A percentile compares a stretch with the other conserved stretches of the same genome.
phyloP scores from a whole-genome alignment of 2,797 vertebrate genomes.

The Squalus acanthias region DNA sequence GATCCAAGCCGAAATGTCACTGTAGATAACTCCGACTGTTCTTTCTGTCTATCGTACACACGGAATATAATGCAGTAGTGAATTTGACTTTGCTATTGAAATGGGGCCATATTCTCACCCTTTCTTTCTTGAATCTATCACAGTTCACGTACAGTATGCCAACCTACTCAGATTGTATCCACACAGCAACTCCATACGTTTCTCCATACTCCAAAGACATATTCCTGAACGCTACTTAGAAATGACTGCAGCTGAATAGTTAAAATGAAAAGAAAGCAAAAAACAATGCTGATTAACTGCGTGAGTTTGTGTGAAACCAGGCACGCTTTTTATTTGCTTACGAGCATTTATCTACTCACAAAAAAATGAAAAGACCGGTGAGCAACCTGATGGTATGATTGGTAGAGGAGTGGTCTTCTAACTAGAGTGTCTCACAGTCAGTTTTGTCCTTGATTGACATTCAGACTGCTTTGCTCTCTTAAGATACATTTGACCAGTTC shows the following conservation, averaged over 20 bases:
- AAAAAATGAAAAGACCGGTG: not conserved
- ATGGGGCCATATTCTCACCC: conserved; percentile 19
- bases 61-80: conserved; percentile 10
- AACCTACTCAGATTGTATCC: not conserved
- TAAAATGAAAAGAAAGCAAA: not conserved
- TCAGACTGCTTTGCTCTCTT: not conserved
- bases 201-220: not conserved
- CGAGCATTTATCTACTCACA: not conserved
- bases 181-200: no score
- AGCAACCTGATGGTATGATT: not conserved
- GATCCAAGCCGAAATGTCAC: conserved; percentile 76
- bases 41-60: conserved; percentile 18
- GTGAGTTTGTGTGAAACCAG: no score
- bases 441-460: not conserved
- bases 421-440: not conserved
- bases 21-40: conserved; percentile 39
- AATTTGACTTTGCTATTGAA: conserved; percentile 15
- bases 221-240: not conserved
- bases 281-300: not conserved
- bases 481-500: not conserved
- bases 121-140: conserved; percentile 13
- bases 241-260: not conserved
- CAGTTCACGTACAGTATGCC: not conserved
- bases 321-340: not conserved
- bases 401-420: not conserved